Evolutionary conservation across 2,888 invertebrate species (phyloP), one percentile per base, ranked within the genome.

Genomic region (Limulus polyphemus): DNA sequence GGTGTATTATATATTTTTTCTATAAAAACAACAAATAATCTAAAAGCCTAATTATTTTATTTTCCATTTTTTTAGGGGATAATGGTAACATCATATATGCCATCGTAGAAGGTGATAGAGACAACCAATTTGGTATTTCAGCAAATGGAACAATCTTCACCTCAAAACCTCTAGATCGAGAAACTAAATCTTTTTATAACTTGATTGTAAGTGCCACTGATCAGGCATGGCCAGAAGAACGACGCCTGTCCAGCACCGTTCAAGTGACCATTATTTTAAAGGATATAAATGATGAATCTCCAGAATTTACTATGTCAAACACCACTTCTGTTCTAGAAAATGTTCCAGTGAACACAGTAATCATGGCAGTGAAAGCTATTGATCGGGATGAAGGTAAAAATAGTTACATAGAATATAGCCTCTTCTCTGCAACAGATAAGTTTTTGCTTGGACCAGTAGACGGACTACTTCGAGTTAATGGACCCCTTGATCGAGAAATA

Each of bases 211-310:
- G 86, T 59, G 95, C 93, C 49, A 63, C 83, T 60, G 95, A 95
- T 77, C 84, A 85, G 75, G 90, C 92, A 11, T 79, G 80, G 69
- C 81, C 83, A 67, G 84, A 85, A 47, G 84, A 86, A 72, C 84
- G 84, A 59, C 81, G 84, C 61, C 80, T 92, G 58, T 89, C 90
- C 32, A 88, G 90, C 14, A 90, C 88, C 49, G 89, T 89, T 11
- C 90, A 92, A 85, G 91, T 93, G 62, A 87, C 86, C 58, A 85
- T 94, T 69, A 83, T 86, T 67, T 80, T 95, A 60, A 85, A 88
- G 74, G 94, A 95, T 77, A 87, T 91, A 67, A 94, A 95, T 78
- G 94, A 95, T 76, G 87, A 90, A 82, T 83, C 87, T 51, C 94
- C 94, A 7, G 84, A 85, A 73, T 91, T 94, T 77, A 82, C 87